Evolutionary conservation across 2,797 vertebrate species (phyloP).

Genomic region (Brachyrhaphis roseni): DNA sequence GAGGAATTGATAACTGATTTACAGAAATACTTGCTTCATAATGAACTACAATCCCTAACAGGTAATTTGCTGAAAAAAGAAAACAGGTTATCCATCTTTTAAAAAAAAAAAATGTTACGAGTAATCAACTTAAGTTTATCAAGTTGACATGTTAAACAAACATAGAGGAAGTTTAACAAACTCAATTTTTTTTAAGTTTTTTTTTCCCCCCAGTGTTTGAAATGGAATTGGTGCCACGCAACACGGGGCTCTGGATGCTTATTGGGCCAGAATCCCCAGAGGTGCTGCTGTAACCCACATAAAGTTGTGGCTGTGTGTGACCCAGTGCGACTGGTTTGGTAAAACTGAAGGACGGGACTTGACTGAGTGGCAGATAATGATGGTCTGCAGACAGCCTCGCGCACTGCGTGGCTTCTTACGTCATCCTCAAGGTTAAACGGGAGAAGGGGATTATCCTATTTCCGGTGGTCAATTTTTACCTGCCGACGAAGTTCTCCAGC

Average conservation of each 20-base stretch:
- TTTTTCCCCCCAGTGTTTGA: not conserved
- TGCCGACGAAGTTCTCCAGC: constrained; percentile 97
- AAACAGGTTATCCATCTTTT: too few relatives aligned
- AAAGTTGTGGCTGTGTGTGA: constrained; percentile 22
- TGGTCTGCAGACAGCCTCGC: constrained; percentile 47
- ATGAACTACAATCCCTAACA: not conserved
- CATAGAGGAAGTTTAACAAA: too few relatives aligned
- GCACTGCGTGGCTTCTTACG: constrained; percentile 64
- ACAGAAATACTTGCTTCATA: not conserved
- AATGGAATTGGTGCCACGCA: not conserved
- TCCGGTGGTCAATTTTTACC: constrained; percentile 79
- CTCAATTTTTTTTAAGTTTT: too few relatives aligned
- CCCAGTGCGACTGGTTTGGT: constrained; percentile 21
- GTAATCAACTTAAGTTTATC: too few relatives aligned
- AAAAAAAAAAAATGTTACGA: too few relatives aligned
- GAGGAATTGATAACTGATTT: not conserved
- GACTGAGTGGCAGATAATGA: constrained; percentile 29
- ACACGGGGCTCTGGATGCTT: not conserved
- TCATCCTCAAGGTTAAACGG: constrained; percentile 66
- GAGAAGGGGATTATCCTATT: constrained; percentile 73
- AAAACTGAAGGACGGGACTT: constrained; percentile 1
- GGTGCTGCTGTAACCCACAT: constrained; percentile 73
- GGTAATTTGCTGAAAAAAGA: not conserved
- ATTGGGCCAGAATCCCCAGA: constrained; percentile 49
- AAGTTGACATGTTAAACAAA: too few relatives aligned